These are phyloP conservation scores for Blennius ocellaris DNA, from an alignment of 2,113 vertebrate species.

Conservation along the genomic window DNA sequence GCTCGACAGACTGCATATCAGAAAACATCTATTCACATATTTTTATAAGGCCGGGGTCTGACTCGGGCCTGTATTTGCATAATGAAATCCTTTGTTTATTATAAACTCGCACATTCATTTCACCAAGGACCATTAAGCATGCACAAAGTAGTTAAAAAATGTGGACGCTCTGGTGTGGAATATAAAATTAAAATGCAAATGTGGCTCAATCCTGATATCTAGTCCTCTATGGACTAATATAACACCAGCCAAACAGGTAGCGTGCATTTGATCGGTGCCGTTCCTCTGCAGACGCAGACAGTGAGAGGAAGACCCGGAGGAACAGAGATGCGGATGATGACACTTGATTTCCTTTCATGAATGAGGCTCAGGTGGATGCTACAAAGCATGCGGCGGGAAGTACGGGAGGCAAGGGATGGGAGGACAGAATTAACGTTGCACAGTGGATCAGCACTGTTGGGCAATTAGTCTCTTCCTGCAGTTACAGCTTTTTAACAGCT, in stretches of 20 bases:
- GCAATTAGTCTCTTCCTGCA: constrained; percentile 23
- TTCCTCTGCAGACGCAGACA: constrained; percentile 31
- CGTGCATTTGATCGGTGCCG: constrained; percentile 42
- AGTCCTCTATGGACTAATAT: constrained; percentile 59
- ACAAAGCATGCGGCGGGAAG: constrained; percentile 27
- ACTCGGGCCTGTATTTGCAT: constrained; percentile 74
- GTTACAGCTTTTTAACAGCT: constrained; percentile 46
- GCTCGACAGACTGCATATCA: constrained; percentile 56
- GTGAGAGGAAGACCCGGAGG: constrained; percentile 36
- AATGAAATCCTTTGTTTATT: constrained; percentile 83
- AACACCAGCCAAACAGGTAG: constrained; percentile 69
- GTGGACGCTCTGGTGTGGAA: constrained; percentile 56
- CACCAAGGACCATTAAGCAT: constrained; percentile 81
- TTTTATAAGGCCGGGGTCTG: constrained; percentile 61
- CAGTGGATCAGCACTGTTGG: constrained; percentile 24
- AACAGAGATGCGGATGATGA: constrained; percentile 65
- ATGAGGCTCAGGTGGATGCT: constrained; percentile 62
- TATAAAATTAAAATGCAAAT: constrained; percentile 83
- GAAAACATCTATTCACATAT: constrained; percentile 54
- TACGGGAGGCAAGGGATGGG: constrained; percentile 1
- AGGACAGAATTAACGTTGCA: constrained; percentile 39
- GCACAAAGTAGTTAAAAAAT: constrained; percentile 76
- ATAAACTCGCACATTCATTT: constrained; percentile 75
- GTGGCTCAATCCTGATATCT: constrained; percentile 58
- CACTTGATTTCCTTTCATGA: constrained; percentile 69